Evolutionary conservation across 1,140 invertebrate genomes (phyloP).

Genomic region (Ephestia elutella): DNA sequence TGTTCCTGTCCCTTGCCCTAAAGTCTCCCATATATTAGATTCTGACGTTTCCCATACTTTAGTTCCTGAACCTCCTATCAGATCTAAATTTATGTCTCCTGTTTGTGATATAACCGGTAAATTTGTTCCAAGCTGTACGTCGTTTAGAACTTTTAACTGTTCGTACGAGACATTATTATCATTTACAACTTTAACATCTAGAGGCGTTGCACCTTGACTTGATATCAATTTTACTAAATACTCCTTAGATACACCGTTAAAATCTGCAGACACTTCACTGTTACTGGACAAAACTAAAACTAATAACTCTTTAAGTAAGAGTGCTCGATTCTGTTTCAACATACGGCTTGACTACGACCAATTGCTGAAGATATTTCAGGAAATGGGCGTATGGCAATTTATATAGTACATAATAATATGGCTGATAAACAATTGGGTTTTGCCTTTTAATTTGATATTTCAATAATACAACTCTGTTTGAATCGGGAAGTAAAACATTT

Average conservation of each 20-base stretch:
- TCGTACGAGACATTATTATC: slow-evolving; percentile 15
- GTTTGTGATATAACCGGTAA: background rate
- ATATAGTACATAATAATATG: slow-evolving; percentile 48
- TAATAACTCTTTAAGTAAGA: slow-evolving; percentile 36
- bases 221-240: slow-evolving; percentile 34
- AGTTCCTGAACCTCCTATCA: no score
- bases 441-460: slow-evolving; percentile 24
- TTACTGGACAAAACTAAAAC: slow-evolving; percentile 23
- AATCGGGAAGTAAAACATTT: background rate
- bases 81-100: no score
- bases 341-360: slow-evolving; percentile 25
- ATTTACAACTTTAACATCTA: slow-evolving; percentile 36
- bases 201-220: slow-evolving; percentile 31
- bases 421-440: slow-evolving; percentile 19
- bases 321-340: slow-evolving; percentile 28
- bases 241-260: slow-evolving; percentile 29
- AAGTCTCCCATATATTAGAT: no score
- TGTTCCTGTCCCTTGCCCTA: no score
- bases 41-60: no score
- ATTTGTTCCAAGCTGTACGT: background rate
- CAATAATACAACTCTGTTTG: background rate
- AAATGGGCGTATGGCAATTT: slow-evolving; percentile 45
- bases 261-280: slow-evolving; percentile 28
- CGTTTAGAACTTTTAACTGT: slow-evolving; percentile 28
- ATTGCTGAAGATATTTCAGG: slow-evolving; percentile 27